These are phyloP conservation scores for Iselma pallidipennis DNA, from an alignment of 2,888 invertebrate species.

Conservation along the genomic window DNA sequence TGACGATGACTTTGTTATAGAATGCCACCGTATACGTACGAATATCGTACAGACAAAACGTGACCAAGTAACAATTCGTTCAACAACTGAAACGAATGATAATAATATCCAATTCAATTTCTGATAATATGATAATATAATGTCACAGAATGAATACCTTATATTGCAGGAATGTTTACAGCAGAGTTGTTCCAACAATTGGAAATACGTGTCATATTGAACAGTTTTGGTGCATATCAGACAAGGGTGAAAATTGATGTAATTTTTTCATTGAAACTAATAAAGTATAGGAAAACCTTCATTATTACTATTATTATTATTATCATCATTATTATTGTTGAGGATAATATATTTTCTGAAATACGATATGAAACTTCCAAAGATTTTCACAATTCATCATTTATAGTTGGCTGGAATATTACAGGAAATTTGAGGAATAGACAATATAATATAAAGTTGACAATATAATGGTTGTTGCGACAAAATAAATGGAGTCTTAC, in stretches of 20 bases:
- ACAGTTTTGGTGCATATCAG: too few relatives aligned
- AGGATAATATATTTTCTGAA: background rate
- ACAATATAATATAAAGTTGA: background rate
- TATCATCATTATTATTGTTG: background rate
- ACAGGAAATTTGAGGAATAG: background rate
- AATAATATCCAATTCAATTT: background rate
- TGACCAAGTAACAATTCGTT: background rate
- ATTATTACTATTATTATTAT: background rate
- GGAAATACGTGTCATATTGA: too few relatives aligned
- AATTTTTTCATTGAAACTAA: too few relatives aligned
- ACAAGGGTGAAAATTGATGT: too few relatives aligned
- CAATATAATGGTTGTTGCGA: background rate
- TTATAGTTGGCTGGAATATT: slow-evolving; percentile 1
- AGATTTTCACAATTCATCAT: background rate
- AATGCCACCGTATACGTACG: too few relatives aligned
- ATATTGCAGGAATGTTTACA: too few relatives aligned
- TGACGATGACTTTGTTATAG: too few relatives aligned
- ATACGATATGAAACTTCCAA: background rate
- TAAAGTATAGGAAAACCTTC: too few relatives aligned
- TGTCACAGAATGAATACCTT: too few relatives aligned
- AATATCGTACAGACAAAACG: background rate
- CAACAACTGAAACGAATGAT: background rate
- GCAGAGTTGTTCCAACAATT: too few relatives aligned
- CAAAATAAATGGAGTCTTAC: slow-evolving; percentile 1
- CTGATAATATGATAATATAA: too few relatives aligned